phyloP scores from a whole-genome alignment of 2,113 vertebrate species.

The Suncus etruscus region DNA sequence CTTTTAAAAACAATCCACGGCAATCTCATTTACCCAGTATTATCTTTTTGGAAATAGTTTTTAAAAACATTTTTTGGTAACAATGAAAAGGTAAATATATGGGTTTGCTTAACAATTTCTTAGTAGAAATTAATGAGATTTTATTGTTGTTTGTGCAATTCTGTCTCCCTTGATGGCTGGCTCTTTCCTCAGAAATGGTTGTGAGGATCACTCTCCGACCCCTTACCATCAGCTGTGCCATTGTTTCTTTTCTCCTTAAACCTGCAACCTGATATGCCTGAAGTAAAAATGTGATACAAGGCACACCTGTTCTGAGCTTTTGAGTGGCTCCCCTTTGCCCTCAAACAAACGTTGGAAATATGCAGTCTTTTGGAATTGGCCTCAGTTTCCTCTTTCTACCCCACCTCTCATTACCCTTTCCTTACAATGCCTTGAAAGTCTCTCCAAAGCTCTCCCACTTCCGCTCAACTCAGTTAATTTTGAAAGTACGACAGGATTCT shows the following conservation, averaged over 20 bases:
- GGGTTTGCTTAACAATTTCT: conserved; percentile 14
- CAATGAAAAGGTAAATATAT: conserved; percentile 53
- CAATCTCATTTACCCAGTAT: neutral
- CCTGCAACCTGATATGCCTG: neutral
- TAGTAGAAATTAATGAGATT: conserved; percentile 7
- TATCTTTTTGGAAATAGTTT: conserved; percentile 17
- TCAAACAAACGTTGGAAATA: neutral
- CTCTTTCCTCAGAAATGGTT: neutral
- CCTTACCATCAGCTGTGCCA: neutral
- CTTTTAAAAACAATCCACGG: conserved; percentile 35
- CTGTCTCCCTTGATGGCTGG: neutral
- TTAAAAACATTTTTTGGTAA: neutral
- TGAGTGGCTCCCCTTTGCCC: neutral
- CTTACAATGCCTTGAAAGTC: neutral
- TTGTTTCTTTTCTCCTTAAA: neutral
- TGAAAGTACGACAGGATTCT: no score
- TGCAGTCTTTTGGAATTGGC: neutral
- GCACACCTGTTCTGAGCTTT: neutral
- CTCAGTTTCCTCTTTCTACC: neutral
- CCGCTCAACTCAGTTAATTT: no score
- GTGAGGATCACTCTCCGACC: neutral
- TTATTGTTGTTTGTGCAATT: conserved; percentile 36
- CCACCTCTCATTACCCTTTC: neutral
- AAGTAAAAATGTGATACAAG: neutral
- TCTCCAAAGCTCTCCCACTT: neutral